These are phyloP conservation scores for Cyanoliseus patagonus DNA, from an alignment of 2,113 vertebrate species.

Conservation along the genomic window DNA sequence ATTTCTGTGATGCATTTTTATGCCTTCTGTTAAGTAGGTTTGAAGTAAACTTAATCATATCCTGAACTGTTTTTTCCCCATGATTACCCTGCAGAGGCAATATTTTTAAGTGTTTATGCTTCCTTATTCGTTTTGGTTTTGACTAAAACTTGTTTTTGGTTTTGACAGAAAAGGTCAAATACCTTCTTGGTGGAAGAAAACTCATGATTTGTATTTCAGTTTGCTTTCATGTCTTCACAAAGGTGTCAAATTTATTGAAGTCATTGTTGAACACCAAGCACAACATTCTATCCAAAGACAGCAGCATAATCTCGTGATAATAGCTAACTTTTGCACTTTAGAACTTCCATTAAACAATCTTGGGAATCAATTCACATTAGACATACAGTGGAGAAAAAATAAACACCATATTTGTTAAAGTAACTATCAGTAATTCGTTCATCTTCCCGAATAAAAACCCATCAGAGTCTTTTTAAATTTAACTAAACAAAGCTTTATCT, in stretches of 20 bases:
- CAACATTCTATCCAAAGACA: not conserved
- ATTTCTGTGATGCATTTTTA: not conserved
- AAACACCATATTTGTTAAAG: not conserved
- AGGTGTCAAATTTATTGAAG: not conserved
- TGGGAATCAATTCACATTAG: not conserved
- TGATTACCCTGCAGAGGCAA: not conserved
- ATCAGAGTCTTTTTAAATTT: not conserved
- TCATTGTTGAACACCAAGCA: not conserved
- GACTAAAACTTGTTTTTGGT: no score
- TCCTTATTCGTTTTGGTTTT: not conserved
- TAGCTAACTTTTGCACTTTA: not conserved
- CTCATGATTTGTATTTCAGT: not conserved
- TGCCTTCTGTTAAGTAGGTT: not conserved
- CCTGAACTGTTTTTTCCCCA: not conserved
- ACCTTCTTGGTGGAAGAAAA: not conserved
- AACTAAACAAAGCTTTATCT: not conserved
- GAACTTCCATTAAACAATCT: not conserved
- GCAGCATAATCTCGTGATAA: not conserved
- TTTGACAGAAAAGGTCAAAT: not conserved
- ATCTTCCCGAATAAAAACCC: not conserved
- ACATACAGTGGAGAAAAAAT: not conserved
- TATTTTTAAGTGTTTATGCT: not conserved
- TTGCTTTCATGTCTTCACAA: not conserved
- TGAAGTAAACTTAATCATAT: not conserved
- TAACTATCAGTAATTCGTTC: not conserved